phyloP scores from a whole-genome alignment of 2,888 invertebrate species.

The Pterobdella sp. region DNA sequence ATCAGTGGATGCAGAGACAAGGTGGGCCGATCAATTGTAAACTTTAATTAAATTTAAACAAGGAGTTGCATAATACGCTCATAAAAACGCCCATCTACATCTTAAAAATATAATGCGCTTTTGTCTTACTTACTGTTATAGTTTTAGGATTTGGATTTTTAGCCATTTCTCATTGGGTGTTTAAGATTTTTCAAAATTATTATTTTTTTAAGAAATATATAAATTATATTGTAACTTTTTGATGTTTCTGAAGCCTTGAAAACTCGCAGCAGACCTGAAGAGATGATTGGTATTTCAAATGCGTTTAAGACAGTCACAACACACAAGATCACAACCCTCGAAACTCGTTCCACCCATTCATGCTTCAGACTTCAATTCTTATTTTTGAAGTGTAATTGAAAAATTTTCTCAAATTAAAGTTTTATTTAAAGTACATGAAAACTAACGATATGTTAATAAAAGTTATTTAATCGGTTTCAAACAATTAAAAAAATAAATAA shows the following conservation, averaged over 20 bases:
- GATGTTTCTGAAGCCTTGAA: no score
- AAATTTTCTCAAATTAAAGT: neutral
- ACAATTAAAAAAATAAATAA: neutral
- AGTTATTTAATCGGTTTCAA: neutral
- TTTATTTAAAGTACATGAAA: neutral
- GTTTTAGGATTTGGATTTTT: neutral
- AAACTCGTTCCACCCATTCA: no score
- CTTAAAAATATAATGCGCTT: neutral
- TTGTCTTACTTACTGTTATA: neutral
- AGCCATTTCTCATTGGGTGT: neutral
- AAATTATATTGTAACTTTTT: no score
- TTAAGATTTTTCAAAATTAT: neutral
- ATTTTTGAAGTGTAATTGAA: neutral
- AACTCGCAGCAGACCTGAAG: no score
- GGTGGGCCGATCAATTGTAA: neutral
- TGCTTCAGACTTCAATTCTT: neutral
- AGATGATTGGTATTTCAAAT: no score
- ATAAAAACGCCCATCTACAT: neutral
- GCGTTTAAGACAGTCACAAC: no score
- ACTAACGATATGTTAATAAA: neutral
- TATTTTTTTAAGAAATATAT: neutral
- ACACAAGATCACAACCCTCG: no score
- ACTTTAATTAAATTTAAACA: neutral
- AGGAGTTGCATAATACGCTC: neutral
- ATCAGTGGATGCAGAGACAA: constrained; percentile 4